Conservation (phyloP, 2,888 invertebrate genomes). For the Anagyrus pseudococci region DNA sequence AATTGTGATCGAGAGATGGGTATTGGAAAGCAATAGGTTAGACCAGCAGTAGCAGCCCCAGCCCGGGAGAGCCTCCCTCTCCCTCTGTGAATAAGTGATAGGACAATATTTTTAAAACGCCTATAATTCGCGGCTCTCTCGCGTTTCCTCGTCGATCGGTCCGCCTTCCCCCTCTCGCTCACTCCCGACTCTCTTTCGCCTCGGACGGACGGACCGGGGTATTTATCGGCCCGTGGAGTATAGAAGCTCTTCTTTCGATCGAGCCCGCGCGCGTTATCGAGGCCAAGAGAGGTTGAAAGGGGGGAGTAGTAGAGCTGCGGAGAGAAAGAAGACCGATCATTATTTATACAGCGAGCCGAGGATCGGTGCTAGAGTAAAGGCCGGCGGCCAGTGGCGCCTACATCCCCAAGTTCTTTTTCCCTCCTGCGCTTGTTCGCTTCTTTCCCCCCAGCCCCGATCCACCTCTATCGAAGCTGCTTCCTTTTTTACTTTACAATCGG, state of each 20-base stretch:
- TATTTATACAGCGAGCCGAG: slow-evolving; percentile 50
- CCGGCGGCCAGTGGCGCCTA: too few relatives aligned
- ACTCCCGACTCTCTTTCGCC: slow-evolving; percentile 33
- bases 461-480: too few relatives aligned
- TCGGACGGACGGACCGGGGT: slow-evolving; percentile 49
- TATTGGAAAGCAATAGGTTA: slow-evolving; percentile 62
- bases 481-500: slow-evolving; percentile 57
- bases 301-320: background rate
- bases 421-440: slow-evolving; percentile 27
- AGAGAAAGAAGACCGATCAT: slow-evolving; percentile 52
- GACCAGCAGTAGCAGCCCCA: too few relatives aligned
- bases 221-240: slow-evolving; percentile 62
- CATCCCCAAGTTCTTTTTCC: background rate
- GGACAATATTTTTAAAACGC: slow-evolving; percentile 63
- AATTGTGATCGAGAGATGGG: slow-evolving; percentile 57
- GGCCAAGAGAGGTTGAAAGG: background rate
- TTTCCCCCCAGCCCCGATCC: slow-evolving; percentile 17
- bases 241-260: too few relatives aligned
- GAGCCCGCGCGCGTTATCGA: background rate
- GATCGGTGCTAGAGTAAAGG: background rate
- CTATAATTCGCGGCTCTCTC: slow-evolving; percentile 62
- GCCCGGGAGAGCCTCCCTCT: too few relatives aligned
- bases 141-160: too few relatives aligned
- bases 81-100: slow-evolving; percentile 58
- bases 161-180: background rate